Evolutionary conservation across 2,888 invertebrate species (phyloP).

Genomic region (Stegana nigrithorax): DNA sequence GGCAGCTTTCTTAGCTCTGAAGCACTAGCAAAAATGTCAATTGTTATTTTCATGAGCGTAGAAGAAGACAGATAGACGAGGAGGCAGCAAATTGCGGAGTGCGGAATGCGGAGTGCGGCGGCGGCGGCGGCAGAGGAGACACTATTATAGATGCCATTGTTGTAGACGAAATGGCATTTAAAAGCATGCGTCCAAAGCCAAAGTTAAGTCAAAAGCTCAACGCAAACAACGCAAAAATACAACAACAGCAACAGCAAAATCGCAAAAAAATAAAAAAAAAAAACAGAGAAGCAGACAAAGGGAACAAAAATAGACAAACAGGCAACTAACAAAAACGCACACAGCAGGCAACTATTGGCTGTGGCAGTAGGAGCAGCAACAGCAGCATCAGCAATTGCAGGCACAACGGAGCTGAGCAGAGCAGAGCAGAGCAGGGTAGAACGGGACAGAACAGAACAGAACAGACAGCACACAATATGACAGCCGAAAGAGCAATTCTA

Average conservation of each 20-base stretch:
- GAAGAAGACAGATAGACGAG: not conserved
- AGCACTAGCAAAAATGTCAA: constrained; percentile 6
- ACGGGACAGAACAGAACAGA: not conserved
- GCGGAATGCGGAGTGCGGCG: too few species aligned
- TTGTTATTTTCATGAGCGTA: constrained; percentile 2
- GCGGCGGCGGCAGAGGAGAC: too few species aligned
- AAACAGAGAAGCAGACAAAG: not conserved
- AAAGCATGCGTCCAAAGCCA: constrained; percentile 8
- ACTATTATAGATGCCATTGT: constrained; percentile 7
- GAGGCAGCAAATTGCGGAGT: too few species aligned
- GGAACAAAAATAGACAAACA: constrained; percentile 9
- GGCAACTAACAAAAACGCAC: constrained; percentile 28
- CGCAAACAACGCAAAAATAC: not conserved
- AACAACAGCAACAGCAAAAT: not conserved
- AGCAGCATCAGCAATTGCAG: not conserved
- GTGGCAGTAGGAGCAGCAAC: too few species aligned
- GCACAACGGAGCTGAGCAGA: too few species aligned
- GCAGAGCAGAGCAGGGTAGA: too few species aligned
- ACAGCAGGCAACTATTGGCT: not conserved
- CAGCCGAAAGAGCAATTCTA: constrained; percentile 2
- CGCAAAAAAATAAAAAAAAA: not conserved
- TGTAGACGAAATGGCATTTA: constrained; percentile 10
- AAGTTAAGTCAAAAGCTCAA: constrained; percentile 18
- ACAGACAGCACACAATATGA: not conserved
- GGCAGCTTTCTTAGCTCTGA: not conserved